These are phyloP conservation scores for Diaphora mendica DNA, from an alignment of 2,888 invertebrate species.

Conservation along the genomic window DNA sequence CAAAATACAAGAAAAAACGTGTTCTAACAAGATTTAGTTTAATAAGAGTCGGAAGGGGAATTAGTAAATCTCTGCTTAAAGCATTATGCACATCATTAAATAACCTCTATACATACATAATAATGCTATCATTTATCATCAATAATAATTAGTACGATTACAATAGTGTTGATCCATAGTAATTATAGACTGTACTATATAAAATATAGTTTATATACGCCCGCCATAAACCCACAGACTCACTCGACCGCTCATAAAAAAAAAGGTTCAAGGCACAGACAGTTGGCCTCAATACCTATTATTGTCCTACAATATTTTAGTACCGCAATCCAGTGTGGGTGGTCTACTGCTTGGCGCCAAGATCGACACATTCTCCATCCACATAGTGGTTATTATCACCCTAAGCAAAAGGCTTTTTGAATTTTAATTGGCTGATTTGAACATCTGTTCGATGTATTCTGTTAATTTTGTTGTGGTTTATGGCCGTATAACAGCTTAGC, in stretches of 20 bases:
- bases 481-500: conserved; percentile 4
- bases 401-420: conserved; percentile 11
- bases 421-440: conserved; percentile 22
- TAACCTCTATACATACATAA: not conserved
- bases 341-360: conserved; percentile 33
- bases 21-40: not conserved
- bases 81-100: not conserved
- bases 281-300: conserved; percentile 9
- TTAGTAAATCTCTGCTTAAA: not conserved
- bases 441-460: conserved; percentile 18
- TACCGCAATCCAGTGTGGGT: conserved; percentile 36
- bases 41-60: not conserved
- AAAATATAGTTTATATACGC: not conserved
- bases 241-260: conserved; percentile 32
- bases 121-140: too few relatives aligned
- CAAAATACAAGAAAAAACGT: too few relatives aligned
- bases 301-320: conserved; percentile 6
- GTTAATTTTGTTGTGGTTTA: conserved; percentile 14
- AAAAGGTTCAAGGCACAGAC: conserved; percentile 22
- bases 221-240: not conserved
- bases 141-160: not conserved
- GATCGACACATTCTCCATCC: conserved; percentile 28
- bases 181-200: not conserved
- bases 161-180: not conserved
- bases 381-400: conserved; percentile 20